phyloP scores from a whole-genome alignment of 2,888 invertebrate genomes.

The Luperina testacea region DNA sequence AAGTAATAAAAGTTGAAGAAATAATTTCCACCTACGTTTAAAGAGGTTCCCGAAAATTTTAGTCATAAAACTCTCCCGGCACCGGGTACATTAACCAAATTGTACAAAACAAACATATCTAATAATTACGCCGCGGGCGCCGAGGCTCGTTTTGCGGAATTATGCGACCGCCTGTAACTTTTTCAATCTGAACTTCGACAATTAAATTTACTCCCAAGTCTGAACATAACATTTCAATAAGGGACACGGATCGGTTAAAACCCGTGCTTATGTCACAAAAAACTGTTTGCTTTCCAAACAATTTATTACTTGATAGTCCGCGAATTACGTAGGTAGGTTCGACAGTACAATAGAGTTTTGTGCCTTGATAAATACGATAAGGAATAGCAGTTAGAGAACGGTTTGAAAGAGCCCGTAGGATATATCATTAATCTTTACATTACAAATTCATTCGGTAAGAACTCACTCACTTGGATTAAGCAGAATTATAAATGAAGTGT shows the following conservation, averaged over 20 bases:
- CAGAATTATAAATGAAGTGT: slow-evolving; percentile 90
- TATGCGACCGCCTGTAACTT: slow-evolving; percentile 87
- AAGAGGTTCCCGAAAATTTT: slow-evolving; percentile 78
- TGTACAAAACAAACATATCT: slow-evolving; percentile 87
- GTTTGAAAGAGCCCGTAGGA: slow-evolving; percentile 79
- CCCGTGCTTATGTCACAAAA: slow-evolving; percentile 69
- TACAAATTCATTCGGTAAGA: slow-evolving; percentile 89
- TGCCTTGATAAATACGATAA: slow-evolving; percentile 78
- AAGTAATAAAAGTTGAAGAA: slow-evolving; percentile 79
- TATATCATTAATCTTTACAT: slow-evolving; percentile 89
- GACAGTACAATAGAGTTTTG: slow-evolving; percentile 69
- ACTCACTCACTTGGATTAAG: slow-evolving; percentile 89
- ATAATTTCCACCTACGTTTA: slow-evolving; percentile 79
- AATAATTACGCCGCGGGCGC: slow-evolving; percentile 83
- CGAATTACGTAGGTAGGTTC: slow-evolving; percentile 45
- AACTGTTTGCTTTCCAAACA: slow-evolving; percentile 48
- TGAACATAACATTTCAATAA: slow-evolving; percentile 87
- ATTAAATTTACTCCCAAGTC: slow-evolving; percentile 87
- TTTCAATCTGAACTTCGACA: slow-evolving; percentile 89
- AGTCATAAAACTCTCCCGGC: slow-evolving; percentile 77
- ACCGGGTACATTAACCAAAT: slow-evolving; percentile 84
- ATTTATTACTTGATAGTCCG: slow-evolving; percentile 50
- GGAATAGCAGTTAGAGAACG: slow-evolving; percentile 75
- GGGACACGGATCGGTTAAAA: slow-evolving; percentile 76
- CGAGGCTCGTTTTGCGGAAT: slow-evolving; percentile 81